A percentile compares a stretch with the other conserved stretches of the same genome.
Evolutionary conservation across 2,113 vertebrate genomes (phyloP).

Genomic region (Neotoma lepida): DNA sequence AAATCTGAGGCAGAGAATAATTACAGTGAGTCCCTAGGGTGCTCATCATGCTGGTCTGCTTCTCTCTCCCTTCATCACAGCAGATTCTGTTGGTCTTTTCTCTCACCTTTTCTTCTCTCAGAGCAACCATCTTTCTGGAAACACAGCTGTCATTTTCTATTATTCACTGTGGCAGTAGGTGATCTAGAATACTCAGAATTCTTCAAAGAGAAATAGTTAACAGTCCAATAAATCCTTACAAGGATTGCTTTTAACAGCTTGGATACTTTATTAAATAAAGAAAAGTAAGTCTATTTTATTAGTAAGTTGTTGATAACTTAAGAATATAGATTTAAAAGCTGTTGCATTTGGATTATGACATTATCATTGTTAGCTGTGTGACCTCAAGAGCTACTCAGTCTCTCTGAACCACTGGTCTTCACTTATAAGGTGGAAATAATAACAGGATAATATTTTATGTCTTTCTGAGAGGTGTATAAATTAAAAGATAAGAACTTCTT

Average conservation of each 20-base stretch:
- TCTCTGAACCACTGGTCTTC: not conserved
- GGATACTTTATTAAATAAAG: not conserved
- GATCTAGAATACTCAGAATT: not conserved
- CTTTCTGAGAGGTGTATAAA: not conserved
- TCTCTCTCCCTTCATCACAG: not conserved
- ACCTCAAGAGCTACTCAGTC: not conserved
- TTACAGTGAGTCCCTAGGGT: not conserved
- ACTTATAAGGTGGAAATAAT: not conserved
- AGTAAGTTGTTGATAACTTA: not conserved
- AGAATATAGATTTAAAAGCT: not conserved
- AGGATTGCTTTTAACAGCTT: not conserved
- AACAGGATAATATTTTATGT: not conserved
- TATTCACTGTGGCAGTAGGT: not conserved
- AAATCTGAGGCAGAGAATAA: not conserved
- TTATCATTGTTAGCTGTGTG: not conserved
- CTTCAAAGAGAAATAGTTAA: not conserved
- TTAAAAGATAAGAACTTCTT: not conserved
- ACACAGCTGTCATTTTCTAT: not conserved
- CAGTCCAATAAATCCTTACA: not conserved
- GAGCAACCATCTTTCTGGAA: not conserved
- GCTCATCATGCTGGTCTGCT: fast-evolving
- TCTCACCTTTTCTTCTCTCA: not conserved
- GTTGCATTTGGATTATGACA: not conserved
- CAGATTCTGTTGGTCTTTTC: not conserved
- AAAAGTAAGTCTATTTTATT: not conserved